Evolutionary conservation across 2,888 invertebrate genomes (phyloP), one percentile per base, ranked within the genome.

Genomic region (Melieria picta): DNA sequence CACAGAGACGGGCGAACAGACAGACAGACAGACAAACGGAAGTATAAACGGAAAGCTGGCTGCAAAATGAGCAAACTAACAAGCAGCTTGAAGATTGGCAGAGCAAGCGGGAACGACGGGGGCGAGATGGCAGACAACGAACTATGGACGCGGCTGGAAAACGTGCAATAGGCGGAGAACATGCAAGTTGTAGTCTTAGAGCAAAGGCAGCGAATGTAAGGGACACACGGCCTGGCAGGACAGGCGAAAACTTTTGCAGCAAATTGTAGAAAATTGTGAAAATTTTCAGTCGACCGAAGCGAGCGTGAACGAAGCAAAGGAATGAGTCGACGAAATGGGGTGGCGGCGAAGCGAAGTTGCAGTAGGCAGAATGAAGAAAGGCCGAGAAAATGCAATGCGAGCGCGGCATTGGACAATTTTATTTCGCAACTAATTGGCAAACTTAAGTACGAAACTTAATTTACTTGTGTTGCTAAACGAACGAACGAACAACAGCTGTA

Each of bases 381-480:
- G 46, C 43, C 5, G 5, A 57, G 13, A 57, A 64, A n/a, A 10
- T 11, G 61, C 9, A 50, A 60, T 46, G 69, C 50, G 58, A 61
- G 42, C 42, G 57, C 55, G 16, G 10, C 56, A 9, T 16, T 5
- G 68, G 4, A 75, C 76, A 81, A 81, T 79, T 82, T 82, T 82
- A 80, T 83, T 83, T 78, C 57, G 64, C 78, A 83, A 82, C 81
- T 83, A 81, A 81, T 81, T 81, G 81, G 81, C 80, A 81, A 81
- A 83, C 83, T 81, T 82, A 80, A 83, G 80, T 83, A 79, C 77
- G 79, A 82, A 79, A 81, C 80, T 81, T 83, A 78, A 81, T 83
- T 83, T 80, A 82, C 76, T 78, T 79, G 74, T 77, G 71, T 55
- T 62, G 63, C 52, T 61, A 60, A 69, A 55, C 57, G 42, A 43